A percentile compares a stretch with the other conserved stretches of the same genome.
phyloP scores from a whole-genome alignment of 2,113 vertebrate species.

The Glaucidium brasilianum region DNA sequence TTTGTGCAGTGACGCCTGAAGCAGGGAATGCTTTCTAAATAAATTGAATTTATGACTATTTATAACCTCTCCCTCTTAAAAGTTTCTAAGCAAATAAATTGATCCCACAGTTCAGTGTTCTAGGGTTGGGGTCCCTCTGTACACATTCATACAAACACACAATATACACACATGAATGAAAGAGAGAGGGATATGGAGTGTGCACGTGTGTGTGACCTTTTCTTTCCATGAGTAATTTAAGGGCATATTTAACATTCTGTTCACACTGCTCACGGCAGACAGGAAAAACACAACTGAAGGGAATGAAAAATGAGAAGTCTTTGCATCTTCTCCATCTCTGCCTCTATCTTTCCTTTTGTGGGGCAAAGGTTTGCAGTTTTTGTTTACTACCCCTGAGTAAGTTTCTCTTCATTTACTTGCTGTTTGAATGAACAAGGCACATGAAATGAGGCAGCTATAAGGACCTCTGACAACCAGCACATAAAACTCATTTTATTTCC shows the following conservation, averaged over 20 bases:
- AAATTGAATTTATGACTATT: constrained; percentile 56
- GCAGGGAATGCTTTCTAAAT: constrained; percentile 23
- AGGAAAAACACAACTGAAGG: constrained; percentile 12
- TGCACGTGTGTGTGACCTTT: background rate
- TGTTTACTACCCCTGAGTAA: background rate
- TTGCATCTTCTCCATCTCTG: constrained; percentile 2
- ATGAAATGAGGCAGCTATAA: background rate
- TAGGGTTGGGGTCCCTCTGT: background rate
- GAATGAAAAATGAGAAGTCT: constrained; percentile 21
- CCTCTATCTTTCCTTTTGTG: background rate
- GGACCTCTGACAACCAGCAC: constrained; percentile 41
- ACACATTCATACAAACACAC: background rate
- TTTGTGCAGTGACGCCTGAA: constrained; percentile 3
- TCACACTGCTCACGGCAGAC: constrained; percentile 15
- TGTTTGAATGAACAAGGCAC: background rate
- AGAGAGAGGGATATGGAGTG: background rate
- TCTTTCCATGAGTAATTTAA: background rate
- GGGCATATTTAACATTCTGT: constrained; percentile 56
- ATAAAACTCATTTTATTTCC: constrained; percentile 43
- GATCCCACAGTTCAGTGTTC: background rate
- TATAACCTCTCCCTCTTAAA: constrained; percentile 23
- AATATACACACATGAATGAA: accelerated
- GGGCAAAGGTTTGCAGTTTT: background rate
- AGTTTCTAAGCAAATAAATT: background rate
- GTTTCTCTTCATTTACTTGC: background rate